Percentiles rank a stretch among this genome's conserved stretches.
These are phyloP conservation scores for Brachionus asplanchnoidis DNA, from an alignment of 1,140 invertebrate species.

Conservation along the genomic window DNA sequence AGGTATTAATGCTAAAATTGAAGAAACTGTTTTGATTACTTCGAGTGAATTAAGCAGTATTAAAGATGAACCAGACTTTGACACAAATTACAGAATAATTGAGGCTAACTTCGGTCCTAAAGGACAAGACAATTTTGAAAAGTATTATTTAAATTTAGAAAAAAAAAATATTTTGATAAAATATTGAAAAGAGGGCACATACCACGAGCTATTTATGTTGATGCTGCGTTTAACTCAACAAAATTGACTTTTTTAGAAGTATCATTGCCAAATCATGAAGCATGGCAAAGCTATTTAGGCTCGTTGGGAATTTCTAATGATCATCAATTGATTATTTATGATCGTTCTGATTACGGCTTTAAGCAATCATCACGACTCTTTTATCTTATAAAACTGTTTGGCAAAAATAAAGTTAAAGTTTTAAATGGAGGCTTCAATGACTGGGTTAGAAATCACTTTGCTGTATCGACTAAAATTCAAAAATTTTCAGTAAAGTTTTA, in stretches of 20 bases:
- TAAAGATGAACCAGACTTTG: background rate
- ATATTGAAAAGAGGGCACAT: background rate
- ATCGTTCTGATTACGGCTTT: constrained; percentile 43
- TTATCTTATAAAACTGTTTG: constrained; percentile 46
- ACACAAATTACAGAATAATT: background rate
- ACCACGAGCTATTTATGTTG: constrained; percentile 3
- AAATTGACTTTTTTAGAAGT: constrained; percentile 39
- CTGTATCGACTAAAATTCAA: background rate
- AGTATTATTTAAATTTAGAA: background rate
- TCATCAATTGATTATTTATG: constrained; percentile 45
- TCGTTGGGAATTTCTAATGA: constrained; percentile 44
- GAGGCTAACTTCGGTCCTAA: background rate
- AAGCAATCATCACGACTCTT: constrained; percentile 44
- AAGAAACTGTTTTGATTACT: background rate
- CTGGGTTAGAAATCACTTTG: constrained; percentile 42
- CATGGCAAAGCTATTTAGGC: constrained; percentile 43
- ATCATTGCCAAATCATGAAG: constrained; percentile 44
- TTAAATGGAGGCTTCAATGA: constrained; percentile 46
- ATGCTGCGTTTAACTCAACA: background rate
- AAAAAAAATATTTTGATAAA: background rate
- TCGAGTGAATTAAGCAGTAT: background rate
- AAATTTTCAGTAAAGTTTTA: background rate
- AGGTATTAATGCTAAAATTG: background rate
- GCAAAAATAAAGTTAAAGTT: constrained; percentile 44
- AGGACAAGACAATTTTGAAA: background rate